phyloP scores from a whole-genome alignment of 2,888 invertebrate species.

The Mythimna lalbum region DNA sequence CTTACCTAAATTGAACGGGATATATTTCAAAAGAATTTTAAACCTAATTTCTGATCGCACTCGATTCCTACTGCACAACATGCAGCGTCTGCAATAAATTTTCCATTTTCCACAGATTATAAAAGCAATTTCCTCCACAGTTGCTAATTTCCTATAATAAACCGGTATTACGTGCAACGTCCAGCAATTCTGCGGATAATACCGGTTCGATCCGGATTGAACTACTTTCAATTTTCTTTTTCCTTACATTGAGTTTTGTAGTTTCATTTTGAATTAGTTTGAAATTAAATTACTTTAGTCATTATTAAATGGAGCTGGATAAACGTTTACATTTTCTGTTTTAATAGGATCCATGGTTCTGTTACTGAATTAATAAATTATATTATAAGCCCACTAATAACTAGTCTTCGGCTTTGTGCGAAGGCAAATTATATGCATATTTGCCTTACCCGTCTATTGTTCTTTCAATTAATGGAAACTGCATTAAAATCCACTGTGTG shows the following conservation, averaged over 20 bases:
- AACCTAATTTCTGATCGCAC: background rate
- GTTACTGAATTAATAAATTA: background rate
- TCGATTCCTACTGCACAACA: background rate
- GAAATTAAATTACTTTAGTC: slow-evolving; percentile 11
- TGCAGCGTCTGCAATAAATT: slow-evolving; percentile 26
- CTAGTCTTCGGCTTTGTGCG: too few relatives aligned
- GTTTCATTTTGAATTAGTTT: slow-evolving; percentile 19
- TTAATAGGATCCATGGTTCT: background rate
- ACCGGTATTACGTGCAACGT: slow-evolving; percentile 45
- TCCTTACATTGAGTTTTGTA: slow-evolving; percentile 1
- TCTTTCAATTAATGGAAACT: too few relatives aligned
- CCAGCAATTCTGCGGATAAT: slow-evolving; percentile 42
- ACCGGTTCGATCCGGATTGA: slow-evolving; percentile 47
- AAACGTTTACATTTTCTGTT: background rate
- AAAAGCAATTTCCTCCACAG: slow-evolving; percentile 53
- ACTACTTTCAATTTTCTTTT: slow-evolving; percentile 57
- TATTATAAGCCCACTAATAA: too few relatives aligned
- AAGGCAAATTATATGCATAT: too few relatives aligned
- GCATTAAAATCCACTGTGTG: background rate
- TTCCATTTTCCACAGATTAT: slow-evolving; percentile 48
- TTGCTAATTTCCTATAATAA: slow-evolving; percentile 61
- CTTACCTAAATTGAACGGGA: background rate
- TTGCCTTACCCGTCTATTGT: too few relatives aligned
- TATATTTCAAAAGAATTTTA: background rate
- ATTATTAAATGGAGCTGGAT: background rate